Conservation (phyloP, 2,113 vertebrate genomes). For the Oryzias curvinotus region DNA sequence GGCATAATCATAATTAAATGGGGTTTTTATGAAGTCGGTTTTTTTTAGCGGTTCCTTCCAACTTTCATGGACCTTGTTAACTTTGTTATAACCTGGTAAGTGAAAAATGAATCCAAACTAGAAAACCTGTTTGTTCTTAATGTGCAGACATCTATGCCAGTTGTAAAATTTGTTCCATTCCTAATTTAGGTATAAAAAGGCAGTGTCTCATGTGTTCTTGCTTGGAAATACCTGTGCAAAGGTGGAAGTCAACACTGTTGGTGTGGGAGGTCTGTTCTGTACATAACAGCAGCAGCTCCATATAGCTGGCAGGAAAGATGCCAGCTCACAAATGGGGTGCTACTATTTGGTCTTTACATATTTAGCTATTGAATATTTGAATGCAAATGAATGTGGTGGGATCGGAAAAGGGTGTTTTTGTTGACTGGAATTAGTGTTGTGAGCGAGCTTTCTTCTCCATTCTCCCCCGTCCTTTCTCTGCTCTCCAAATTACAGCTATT, state of each 20-base stretch:
- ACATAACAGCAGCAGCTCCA: slow-evolving; percentile 15
- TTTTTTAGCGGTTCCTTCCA: no score
- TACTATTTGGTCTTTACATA: slow-evolving; percentile 72
- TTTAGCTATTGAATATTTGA: slow-evolving; percentile 74
- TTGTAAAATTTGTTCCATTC: no score
- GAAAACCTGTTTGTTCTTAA: no score
- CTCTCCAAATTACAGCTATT: slow-evolving; percentile 80
- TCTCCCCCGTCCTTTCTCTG: slow-evolving; percentile 71
- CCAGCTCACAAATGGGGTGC: slow-evolving; percentile 53
- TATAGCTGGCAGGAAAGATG: slow-evolving; percentile 25
- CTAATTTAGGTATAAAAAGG: no score
- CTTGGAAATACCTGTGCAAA: slow-evolving; percentile 31
- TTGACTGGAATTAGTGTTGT: slow-evolving; percentile 78
- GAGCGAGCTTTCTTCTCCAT: slow-evolving; percentile 72
- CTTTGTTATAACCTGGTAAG: no score
- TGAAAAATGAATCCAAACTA: no score
- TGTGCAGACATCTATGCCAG: no score
- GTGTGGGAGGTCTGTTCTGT: slow-evolving; percentile 55
- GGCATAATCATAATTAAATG: no score
- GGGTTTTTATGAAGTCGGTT: no score
- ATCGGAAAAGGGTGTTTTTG: slow-evolving; percentile 73
- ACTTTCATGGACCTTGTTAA: no score
- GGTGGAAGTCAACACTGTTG: slow-evolving; percentile 39
- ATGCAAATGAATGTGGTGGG: slow-evolving; percentile 74
- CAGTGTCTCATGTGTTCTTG: background rate